Evolutionary conservation across 2,797 vertebrate genomes (phyloP).

Genomic region (Channa striata): DNA sequence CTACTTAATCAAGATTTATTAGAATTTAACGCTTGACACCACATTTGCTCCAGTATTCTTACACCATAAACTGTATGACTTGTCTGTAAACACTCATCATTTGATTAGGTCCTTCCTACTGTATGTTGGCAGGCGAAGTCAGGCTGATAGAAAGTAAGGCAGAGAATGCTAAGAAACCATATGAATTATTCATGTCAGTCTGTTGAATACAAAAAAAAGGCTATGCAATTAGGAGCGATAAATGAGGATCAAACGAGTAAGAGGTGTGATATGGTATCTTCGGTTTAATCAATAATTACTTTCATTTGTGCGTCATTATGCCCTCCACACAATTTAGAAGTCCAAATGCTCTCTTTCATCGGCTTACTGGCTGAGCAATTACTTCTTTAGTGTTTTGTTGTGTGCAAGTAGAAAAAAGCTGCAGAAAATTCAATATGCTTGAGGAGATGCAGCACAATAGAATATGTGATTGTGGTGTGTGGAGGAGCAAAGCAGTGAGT

Average conservation of each 20-base stretch:
- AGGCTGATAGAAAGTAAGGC: conserved; percentile 19
- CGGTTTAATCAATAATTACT: conserved; percentile 53
- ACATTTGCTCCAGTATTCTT: not conserved
- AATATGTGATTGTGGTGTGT: conserved; percentile 11
- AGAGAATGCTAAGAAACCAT: conserved; percentile 39
- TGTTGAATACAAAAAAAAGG: conserved; percentile 23
- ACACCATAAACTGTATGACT: not conserved
- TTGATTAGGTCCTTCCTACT: conserved; percentile 43
- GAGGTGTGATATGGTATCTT: conserved; percentile 47
- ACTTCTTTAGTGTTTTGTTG: conserved; percentile 1
- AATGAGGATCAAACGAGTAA: conserved; percentile 40
- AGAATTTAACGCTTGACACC: conserved; percentile 1
- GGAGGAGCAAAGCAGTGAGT: conserved; percentile 18
- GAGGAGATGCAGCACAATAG: conserved; percentile 3
- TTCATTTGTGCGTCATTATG: conserved; percentile 29
- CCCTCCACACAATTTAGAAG: conserved; percentile 6
- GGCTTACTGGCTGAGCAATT: not conserved
- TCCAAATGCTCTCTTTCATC: not conserved
- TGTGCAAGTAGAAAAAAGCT: conserved; percentile 5
- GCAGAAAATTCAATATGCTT: not conserved
- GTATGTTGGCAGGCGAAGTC: conserved; percentile 9
- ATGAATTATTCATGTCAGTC: conserved; percentile 37
- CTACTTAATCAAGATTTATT: not conserved
- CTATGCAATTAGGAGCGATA: conserved; percentile 40
- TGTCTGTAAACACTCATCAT: conserved; percentile 30